Conservation (phyloP, 2,888 invertebrate genomes). For the Caenorhabditis macrosperma region DNA sequence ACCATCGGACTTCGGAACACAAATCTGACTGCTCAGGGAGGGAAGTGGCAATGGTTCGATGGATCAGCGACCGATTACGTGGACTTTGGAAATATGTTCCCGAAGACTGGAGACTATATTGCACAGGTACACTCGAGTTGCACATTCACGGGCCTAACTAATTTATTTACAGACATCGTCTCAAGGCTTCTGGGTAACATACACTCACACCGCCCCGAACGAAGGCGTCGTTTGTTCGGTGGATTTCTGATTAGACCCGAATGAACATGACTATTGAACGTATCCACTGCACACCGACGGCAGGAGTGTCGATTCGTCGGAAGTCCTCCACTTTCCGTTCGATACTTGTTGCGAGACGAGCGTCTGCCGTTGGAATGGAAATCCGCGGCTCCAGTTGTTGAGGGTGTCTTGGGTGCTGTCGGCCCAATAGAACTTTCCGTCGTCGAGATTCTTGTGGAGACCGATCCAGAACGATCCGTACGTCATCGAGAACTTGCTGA, state of each 20-base stretch:
- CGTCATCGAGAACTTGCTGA: conserved; percentile 36
- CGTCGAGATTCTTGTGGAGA: conserved; percentile 4
- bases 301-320: neutral
- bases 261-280: neutral
- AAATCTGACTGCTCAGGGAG: neutral
- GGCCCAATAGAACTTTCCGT: conserved; percentile 39
- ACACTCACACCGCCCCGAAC: conserved; percentile 44
- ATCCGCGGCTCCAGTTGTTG: conserved; percentile 45
- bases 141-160: neutral
- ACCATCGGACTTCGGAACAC: conserved; percentile 35
- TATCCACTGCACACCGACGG: conserved; percentile 48
- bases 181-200: conserved; percentile 52
- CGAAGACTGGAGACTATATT: conserved; percentile 47
- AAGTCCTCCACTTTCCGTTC: conserved; percentile 40
- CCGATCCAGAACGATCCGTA: conserved; percentile 51
- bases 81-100: conserved; percentile 39
- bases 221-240: conserved; percentile 54
- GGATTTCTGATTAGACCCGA: conserved; percentile 5
- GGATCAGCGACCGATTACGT: conserved; percentile 17
- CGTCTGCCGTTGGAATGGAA: conserved; percentile 28
- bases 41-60: conserved; percentile 50
- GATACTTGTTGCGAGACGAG: conserved; percentile 38
- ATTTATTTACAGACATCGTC: conserved; percentile 39
- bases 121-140: conserved; percentile 26
- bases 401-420: conserved; percentile 14